These are phyloP conservation scores for Neodiprion virginianus DNA, from an alignment of 1,140 invertebrate genomes.

Conservation along the genomic window DNA sequence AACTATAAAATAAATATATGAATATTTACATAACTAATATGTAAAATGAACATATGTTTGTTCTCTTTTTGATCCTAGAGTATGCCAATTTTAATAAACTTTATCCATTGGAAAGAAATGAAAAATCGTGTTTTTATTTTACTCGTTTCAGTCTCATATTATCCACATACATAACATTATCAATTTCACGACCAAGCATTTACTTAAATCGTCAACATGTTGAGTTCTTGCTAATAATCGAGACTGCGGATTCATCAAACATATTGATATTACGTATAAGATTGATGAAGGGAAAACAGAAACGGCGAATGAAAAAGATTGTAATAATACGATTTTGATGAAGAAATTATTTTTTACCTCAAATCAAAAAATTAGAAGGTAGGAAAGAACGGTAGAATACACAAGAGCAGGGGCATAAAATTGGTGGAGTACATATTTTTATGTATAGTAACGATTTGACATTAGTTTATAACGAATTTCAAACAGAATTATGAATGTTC, in stretches of 20 bases:
- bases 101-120: conserved; percentile 16
- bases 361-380: conserved; percentile 16
- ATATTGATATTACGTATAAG: background rate
- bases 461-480: background rate
- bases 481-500: too few species aligned
- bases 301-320: background rate
- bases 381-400: background rate
- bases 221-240: too few species aligned
- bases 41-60: conserved; percentile 30
- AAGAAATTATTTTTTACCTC: conserved; percentile 21
- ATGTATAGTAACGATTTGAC: background rate
- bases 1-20: conserved; percentile 50
- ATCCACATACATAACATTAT: background rate
- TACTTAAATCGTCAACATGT: too few species aligned
- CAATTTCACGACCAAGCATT: too few species aligned
- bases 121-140: conserved; percentile 1
- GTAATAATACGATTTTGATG: conserved; percentile 11
- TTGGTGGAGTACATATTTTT: too few species aligned
- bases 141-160: background rate
- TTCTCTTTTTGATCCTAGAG: conserved; percentile 25
- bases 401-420: too few species aligned
- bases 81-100: conserved; percentile 19
- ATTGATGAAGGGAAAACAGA: background rate
- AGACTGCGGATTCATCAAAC: background rate
- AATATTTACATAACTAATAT: conserved; percentile 50